A percentile compares a stretch with the other conserved stretches of the same genome.
Conservation (phyloP, 2,888 invertebrate species). For the Nemotelus nigrinus region DNA sequence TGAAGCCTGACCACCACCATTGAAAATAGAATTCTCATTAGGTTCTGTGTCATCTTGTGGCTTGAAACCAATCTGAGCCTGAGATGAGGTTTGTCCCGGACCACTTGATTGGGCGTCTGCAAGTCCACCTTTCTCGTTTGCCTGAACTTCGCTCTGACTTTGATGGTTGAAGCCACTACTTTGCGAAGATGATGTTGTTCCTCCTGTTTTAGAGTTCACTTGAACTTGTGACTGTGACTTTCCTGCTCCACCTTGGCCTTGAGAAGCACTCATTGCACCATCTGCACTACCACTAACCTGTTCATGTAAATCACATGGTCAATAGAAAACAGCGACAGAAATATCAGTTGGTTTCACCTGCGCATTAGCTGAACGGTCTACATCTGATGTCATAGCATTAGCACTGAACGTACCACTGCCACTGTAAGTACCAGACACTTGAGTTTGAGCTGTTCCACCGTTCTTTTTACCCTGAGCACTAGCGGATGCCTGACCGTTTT, state of each 20-base stretch:
- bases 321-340: background rate
- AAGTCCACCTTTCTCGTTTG: constrained; percentile 82
- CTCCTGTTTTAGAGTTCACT: constrained; percentile 78
- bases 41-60: constrained; percentile 71
- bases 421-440: constrained; percentile 82
- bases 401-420: constrained; percentile 84
- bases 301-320: background rate
- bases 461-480: constrained; percentile 80
- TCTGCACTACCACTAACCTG: constrained; percentile 78
- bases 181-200: constrained; percentile 79
- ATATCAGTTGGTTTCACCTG: constrained; percentile 58
- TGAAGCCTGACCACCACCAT: constrained; percentile 81
- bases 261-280: constrained; percentile 79
- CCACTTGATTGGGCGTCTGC: constrained; percentile 88
- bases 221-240: constrained; percentile 83
- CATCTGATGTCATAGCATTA: constrained; percentile 81
- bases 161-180: constrained; percentile 80
- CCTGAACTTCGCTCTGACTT: constrained; percentile 73
- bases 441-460: constrained; percentile 81
- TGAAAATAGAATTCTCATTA: constrained; percentile 69
- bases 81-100: constrained; percentile 85
- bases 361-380: constrained; percentile 75
- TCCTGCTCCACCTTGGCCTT: constrained; percentile 77
- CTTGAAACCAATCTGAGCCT: constrained; percentile 88
- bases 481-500: constrained; percentile 79